Percentiles rank a stretch among this genome's conserved stretches.
phyloP scores from a whole-genome alignment of 1,140 invertebrate species.

The Brevipalpus yothersi region DNA sequence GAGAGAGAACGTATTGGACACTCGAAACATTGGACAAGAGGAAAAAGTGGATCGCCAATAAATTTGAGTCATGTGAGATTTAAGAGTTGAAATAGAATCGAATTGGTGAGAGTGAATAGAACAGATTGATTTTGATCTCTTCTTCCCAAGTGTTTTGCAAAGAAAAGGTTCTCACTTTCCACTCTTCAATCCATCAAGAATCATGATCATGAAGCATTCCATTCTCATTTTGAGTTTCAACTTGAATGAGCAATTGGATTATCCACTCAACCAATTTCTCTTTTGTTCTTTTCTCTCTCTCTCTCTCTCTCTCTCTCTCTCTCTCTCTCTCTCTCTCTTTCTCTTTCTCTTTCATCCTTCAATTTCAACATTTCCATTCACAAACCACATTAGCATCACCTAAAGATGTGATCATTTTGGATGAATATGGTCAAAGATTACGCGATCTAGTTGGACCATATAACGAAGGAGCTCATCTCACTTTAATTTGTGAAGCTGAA shows the following conservation, averaged over 20 bases:
- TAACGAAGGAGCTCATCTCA: constrained; percentile 55
- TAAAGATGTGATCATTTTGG: constrained; percentile 55
- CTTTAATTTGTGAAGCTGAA: constrained; percentile 57
- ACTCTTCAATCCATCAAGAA: no score
- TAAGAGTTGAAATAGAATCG: no score
- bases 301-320: neutral
- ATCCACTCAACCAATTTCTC: neutral
- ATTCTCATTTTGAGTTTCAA: neutral
- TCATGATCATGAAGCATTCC: neutral
- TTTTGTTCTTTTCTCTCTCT: neutral
- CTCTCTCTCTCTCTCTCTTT: neutral
- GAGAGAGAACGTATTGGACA: no score
- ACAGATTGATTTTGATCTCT: no score
- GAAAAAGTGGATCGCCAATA: no score
- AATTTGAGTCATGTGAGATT: no score
- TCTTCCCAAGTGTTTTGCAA: no score
- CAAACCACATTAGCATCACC: constrained; percentile 37
- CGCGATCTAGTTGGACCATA: constrained; percentile 55
- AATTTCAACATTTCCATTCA: neutral
- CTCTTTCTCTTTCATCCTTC: neutral
- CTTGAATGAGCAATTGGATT: neutral
- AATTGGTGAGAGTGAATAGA: no score
- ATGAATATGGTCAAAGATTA: constrained; percentile 44
- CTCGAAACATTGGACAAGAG: no score
- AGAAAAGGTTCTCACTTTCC: no score